Evolutionary conservation across 2,888 invertebrate genomes (phyloP), one percentile per base, ranked within the genome.

Genomic region (Metallyticus violacea): DNA sequence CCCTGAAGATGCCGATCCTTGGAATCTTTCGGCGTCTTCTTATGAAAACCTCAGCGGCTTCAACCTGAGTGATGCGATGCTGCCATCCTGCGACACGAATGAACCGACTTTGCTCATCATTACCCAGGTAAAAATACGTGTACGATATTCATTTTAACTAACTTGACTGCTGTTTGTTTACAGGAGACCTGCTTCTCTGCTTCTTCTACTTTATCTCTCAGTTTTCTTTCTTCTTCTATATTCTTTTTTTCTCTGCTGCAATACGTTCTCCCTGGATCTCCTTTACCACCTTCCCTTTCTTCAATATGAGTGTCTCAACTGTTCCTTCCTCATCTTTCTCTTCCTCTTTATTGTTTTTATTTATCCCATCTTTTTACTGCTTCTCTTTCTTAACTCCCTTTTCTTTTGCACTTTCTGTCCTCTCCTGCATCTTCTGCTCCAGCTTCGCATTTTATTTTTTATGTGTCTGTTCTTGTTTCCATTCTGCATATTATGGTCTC

Each of bases 221-320:
- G n/a, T n/a, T n/a, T n/a, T n/a, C n/a, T n/a, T n/a, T n/a, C n/a
- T n/a, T n/a, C n/a, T n/a, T n/a, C n/a, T n/a, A n/a, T n/a, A n/a
- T n/a, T n/a, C n/a, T n/a, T n/a, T n/a, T n/a, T n/a, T n/a, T n/a
- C n/a, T n/a, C n/a, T n/a, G n/a, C n/a, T n/a, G n/a, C n/a, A n/a
- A n/a, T n/a, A n/a, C n/a, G n/a, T n/a, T n/a, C n/a, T n/a, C n/a
- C 2, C 89, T 85, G 76, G 88, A 89, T 86, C 15, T 76, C 76
- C 76, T 76, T 89, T 88, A 88, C 90, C 90, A 89, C 90, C 89
- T 89, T 30, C 5, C 89, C 86, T 85, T 91, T 91, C 77, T 91
- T 90, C 15, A 90, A 90, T 88, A 90, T 91, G 22, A 87, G 76
- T 86, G 90, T 26, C n/a, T 26, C 25, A 2, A 1, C 79, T 9